A percentile compares a stretch with the other conserved stretches of the same genome.
Evolutionary conservation across 2,888 invertebrate genomes (phyloP).

Genomic region (Rhagonycha fulva): DNA sequence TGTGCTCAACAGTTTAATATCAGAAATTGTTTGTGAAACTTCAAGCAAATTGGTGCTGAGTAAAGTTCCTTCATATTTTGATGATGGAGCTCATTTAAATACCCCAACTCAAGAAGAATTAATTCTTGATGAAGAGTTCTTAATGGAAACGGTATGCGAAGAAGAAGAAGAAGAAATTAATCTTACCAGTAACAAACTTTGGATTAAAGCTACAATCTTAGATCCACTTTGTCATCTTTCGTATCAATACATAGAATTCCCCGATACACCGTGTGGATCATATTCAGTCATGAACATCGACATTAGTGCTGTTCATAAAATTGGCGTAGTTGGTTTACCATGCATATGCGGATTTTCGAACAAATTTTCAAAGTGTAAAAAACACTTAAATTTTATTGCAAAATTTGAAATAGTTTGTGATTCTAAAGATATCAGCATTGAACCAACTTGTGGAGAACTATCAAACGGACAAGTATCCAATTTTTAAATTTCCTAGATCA

Average conservation of each 20-base stretch:
- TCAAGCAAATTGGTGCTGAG: background rate
- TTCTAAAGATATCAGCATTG: slow-evolving; percentile 34
- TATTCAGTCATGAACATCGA: slow-evolving; percentile 36
- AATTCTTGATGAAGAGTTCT: background rate
- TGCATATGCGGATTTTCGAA: slow-evolving; percentile 31
- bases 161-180: slow-evolving; percentile 5
- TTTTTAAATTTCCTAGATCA: background rate
- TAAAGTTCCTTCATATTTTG: background rate
- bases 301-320: slow-evolving; percentile 24
- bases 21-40: background rate
- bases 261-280: slow-evolving; percentile 43
- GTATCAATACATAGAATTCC: slow-evolving; percentile 37
- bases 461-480: slow-evolving; percentile 28
- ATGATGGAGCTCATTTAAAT: background rate
- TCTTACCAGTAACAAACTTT: slow-evolving; percentile 20
- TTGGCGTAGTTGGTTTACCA: background rate
- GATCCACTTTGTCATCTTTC: slow-evolving; percentile 36
- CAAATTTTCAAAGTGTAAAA: slow-evolving; percentile 5
- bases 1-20: background rate
- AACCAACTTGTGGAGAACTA: slow-evolving; percentile 38
- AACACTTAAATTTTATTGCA: slow-evolving; percentile 22
- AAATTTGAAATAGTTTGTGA: slow-evolving; percentile 37
- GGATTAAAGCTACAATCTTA: slow-evolving; percentile 29
- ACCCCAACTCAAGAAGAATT: background rate
- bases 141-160: background rate